Conservation (phyloP, 2,113 vertebrate genomes). For the Oncorhynchus keta region DNA sequence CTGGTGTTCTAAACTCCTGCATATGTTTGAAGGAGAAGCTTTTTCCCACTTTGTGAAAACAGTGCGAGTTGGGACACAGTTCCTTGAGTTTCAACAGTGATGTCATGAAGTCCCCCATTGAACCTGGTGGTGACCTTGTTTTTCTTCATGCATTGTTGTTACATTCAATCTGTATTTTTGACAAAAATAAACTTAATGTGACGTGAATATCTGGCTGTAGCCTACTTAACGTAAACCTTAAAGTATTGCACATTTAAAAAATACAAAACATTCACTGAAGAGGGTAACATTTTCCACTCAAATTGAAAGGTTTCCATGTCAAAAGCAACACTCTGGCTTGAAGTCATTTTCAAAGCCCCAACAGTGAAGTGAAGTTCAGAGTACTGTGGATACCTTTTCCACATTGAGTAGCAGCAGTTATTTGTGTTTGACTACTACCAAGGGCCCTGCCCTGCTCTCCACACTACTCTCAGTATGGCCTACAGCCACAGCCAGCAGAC, state of each 20-base stretch:
- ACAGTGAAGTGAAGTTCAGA: slow-evolving; percentile 56
- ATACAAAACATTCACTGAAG: too few species aligned
- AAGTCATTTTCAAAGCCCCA: slow-evolving; percentile 64
- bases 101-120: too few species aligned
- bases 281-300: slow-evolving; percentile 66
- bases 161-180: too few species aligned
- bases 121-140: too few species aligned
- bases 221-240: slow-evolving; percentile 9
- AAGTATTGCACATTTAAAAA: slow-evolving; percentile 55
- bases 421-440: background rate
- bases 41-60: background rate
- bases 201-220: slow-evolving; percentile 59
- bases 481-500: slow-evolving; percentile 54
- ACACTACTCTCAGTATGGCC: slow-evolving; percentile 39
- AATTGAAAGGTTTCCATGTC: too few species aligned
- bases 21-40: background rate
- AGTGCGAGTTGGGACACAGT: too few species aligned
- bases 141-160: too few species aligned
- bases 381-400: slow-evolving; percentile 27
- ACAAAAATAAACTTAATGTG: too few species aligned
- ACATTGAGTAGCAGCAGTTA: background rate
- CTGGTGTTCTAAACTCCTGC: too few species aligned
- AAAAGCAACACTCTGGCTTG: slow-evolving; percentile 44
- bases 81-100: too few species aligned
- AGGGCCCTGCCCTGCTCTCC: slow-evolving; percentile 24